These are phyloP conservation scores for Globodera rostochiensis DNA, from an alignment of 1,140 invertebrate genomes.

Conservation along the genomic window DNA sequence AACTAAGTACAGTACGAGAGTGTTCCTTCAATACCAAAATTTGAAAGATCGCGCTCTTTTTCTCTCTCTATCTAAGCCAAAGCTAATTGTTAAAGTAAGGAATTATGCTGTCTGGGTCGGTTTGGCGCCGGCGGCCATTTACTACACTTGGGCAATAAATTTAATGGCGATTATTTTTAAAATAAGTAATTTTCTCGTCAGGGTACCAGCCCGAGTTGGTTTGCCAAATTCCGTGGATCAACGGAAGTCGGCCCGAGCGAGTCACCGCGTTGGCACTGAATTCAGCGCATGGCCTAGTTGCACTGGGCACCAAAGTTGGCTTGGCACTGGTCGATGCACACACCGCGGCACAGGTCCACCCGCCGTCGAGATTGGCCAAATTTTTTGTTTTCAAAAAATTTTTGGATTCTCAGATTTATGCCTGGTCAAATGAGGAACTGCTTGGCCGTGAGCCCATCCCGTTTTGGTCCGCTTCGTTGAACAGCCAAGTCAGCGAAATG, in stretches of 20 bases:
- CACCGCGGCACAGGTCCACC: constrained; percentile 13
- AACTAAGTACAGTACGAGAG: too few relatives aligned
- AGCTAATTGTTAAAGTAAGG: too few relatives aligned
- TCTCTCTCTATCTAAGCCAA: too few relatives aligned
- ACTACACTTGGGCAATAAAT: too few relatives aligned
- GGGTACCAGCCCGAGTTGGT: constrained; percentile 89
- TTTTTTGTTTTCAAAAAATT: neutral
- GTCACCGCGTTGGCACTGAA: constrained; percentile 88
- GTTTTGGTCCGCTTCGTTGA: constrained; percentile 34
- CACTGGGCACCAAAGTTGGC: constrained; percentile 54
- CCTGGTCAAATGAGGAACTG: constrained; percentile 59
- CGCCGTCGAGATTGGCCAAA: neutral
- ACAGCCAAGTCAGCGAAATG: constrained; percentile 39
- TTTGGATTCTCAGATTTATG: constrained; percentile 49
- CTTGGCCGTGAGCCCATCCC: constrained; percentile 49
- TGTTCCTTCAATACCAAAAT: too few relatives aligned
- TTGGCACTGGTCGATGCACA: constrained; percentile 56
- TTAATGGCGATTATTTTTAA: neutral
- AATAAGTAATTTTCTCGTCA: constrained; percentile 5
- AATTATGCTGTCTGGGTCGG: too few relatives aligned
- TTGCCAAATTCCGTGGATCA: constrained; percentile 82
- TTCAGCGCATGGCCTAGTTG: constrained; percentile 83
- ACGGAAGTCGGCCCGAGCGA: constrained; percentile 78
- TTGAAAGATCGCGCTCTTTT: too few relatives aligned
- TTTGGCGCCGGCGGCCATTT: too few relatives aligned